Evolutionary conservation across 1,140 invertebrate genomes (phyloP), one percentile per base, ranked within the genome.

Genomic region (Alviniconcha marisindica): DNA sequence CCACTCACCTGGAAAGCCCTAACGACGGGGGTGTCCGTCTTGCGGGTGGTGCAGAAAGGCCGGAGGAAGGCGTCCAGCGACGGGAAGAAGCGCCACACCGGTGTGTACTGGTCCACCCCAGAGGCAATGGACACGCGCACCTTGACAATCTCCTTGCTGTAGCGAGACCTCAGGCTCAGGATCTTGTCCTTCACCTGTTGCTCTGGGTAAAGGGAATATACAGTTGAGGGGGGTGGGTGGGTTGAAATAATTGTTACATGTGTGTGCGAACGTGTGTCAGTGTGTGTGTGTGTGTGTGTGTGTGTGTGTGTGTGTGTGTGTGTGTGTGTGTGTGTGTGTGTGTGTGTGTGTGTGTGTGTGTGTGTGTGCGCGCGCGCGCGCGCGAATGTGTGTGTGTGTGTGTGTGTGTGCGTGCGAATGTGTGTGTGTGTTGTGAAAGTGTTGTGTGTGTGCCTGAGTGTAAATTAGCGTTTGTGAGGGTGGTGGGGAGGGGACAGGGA

Each of bases 111-210:
- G 1, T 80, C 78, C 10, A 60, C 36, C 21, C 78, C 78, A 2
- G 40, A 18, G 24, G 78, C 54, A 14, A 80, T 80, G 40, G 78
- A 80, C 21, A 80, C 36, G 2, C 78, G 56, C 78, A 80, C 78
- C 28, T 80, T 80, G 31, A 80, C 78, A 5, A 80, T 33, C 78
- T 80, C 78, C n/a, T 80, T 80, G 40, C 78, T 80, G 56, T 80
- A 80, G 1, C 78, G 78, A 28, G 78, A 80, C 15, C 78, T 36
- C 36, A 80, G 78, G 78, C 78, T 80, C 7, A 80, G 38, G 14
- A 80, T 80, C 60, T 80, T 80, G 36, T 80, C 78, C 54, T 44
- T 60, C 24, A 80, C 78, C 38, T 80, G 78, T 24, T 80, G 56
- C 21, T 66, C 78, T 80, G 56, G 12, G 28, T 14, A 66, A 40